Evolutionary conservation across 35 echinoderm and acorn worm species (phyloP), one percentile per base, ranked within the genome.

Genomic region (Lytechinus variegatus): DNA sequence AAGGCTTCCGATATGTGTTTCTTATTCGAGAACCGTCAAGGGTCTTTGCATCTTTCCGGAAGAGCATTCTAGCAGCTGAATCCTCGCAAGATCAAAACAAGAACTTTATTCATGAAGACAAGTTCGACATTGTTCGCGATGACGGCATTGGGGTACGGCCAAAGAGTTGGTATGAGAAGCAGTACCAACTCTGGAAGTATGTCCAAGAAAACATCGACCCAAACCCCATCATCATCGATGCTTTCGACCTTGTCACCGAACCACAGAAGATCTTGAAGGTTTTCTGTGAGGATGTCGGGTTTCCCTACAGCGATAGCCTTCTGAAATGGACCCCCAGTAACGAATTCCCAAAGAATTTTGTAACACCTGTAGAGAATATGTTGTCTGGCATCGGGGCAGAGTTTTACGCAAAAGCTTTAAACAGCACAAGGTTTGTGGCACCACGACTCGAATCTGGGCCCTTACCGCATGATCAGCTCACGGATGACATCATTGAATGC

Each of bases 391-490:
- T 52, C 27, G 19, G 87, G 10, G 27, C 27, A 11, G 8, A n/a
- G 27, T 88, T 27, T 27, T 21, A 88, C 87, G 27, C 33, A 2
- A 44, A 0, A 44, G 87, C 87, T 27, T 52, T 88, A 0, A 88
- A 21, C 3, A 11, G 87, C 87, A 88, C 87, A 11, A 14, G 27
- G 16, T 88, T 88, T 21, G 8, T 10, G 27, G 87, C 87, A 9
- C 87, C 87, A 9, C 16, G 33, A 44, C 33, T 9, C 19, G 87
- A 88, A 52, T 27, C 27, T n/a, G 9, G 19, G 4, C 87, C 87
- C 44, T 9, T 88, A 88, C 87, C 87, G 27, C 87, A 21, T 88
- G 87, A 88, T 88, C 87, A 88, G 87, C 87, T 88, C 87, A 88
- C 87, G 10, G 87, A 88, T 2, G 87, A 88, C 87, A 27, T 88